Evolutionary conservation across 1,140 invertebrate genomes (phyloP).

Genomic region (Akabosia matsudoensis): DNA sequence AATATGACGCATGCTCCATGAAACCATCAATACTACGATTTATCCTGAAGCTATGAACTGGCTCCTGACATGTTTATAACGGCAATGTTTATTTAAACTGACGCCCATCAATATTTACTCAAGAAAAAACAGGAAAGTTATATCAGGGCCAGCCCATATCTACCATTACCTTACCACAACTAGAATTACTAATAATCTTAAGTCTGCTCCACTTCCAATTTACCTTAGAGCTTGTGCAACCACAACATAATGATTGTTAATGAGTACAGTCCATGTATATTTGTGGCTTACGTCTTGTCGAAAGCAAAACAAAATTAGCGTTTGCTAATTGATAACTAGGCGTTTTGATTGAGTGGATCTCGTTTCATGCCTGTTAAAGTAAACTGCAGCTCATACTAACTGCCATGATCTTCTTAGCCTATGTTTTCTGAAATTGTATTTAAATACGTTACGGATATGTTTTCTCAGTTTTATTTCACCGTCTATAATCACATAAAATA

Average conservation of each 20-base stretch:
- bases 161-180: background rate
- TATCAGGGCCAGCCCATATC: background rate
- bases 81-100: background rate
- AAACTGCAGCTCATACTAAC: too few relatives aligned
- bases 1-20: too few relatives aligned
- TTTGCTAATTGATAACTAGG: too few relatives aligned
- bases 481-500: too few relatives aligned
- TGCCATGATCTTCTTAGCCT: too few relatives aligned
- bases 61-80: background rate
- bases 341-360: too few relatives aligned
- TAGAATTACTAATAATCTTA: background rate
- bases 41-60: background rate
- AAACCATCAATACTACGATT: background rate
- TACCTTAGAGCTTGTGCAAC: background rate
- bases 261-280: background rate
- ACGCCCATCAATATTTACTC: constrained; percentile 2
- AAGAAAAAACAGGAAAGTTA: background rate
- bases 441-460: too few relatives aligned
- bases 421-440: too few relatives aligned
- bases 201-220: background rate
- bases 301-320: too few relatives aligned
- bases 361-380: too few relatives aligned
- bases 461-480: too few relatives aligned
- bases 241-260: background rate
- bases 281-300: too few relatives aligned